Conservation (phyloP, 2,113 vertebrate species). For the Aegypius monachus region DNA sequence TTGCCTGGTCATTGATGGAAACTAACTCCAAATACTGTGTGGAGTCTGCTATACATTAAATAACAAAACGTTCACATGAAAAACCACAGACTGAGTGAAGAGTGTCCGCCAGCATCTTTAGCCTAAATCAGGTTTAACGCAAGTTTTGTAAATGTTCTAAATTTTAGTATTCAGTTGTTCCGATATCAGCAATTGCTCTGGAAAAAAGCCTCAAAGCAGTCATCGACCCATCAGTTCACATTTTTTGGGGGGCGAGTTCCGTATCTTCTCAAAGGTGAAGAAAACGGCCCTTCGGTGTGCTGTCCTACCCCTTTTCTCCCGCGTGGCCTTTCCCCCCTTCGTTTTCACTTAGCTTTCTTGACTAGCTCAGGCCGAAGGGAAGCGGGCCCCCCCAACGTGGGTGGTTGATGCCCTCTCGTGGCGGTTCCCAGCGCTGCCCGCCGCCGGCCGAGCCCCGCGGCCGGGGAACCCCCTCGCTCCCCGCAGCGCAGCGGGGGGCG, state of each 20-base stretch:
- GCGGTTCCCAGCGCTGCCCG: background rate
- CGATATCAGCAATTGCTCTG: rapidly evolving
- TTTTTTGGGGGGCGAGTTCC: background rate
- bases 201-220: background rate
- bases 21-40: background rate
- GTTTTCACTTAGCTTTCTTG: background rate
- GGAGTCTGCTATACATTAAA: background rate
- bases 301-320: background rate
- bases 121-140: rapidly evolving
- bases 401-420: slow-evolving; percentile 11
- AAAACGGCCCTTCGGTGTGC: rapidly evolving
- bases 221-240: background rate
- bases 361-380: background rate
- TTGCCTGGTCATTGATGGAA: background rate
- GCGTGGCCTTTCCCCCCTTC: rapidly evolving
- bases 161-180: background rate
- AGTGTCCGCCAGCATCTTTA: background rate
- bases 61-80: background rate
- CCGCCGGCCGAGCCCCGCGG: no score
- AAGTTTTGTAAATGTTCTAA: background rate
- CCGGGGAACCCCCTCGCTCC: no score
- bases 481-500: no score
- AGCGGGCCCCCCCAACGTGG: background rate
- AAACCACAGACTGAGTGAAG: background rate
- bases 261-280: background rate